phyloP scores from a whole-genome alignment of 2,113 vertebrate genomes.

The Pterocles orientalis region DNA sequence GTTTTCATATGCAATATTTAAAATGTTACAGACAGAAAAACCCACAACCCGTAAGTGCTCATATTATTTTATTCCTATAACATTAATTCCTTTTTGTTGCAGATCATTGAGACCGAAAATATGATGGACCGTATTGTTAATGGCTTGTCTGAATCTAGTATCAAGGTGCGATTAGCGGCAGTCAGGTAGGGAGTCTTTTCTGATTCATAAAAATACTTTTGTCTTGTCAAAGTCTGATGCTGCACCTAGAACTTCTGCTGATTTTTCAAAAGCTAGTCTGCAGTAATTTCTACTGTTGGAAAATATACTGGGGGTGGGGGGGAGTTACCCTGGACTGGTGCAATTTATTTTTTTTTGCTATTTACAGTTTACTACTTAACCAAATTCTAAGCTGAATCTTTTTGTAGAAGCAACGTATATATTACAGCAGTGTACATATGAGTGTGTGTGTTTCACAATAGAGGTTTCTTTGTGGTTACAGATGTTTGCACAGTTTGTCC shows the following conservation, averaged over 20 bases:
- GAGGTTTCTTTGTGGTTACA: conserved; percentile 64
- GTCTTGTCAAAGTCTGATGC: neutral
- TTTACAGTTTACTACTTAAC: neutral
- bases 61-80: conserved; percentile 27
- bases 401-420: neutral
- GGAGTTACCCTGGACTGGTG: neutral
- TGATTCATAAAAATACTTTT: neutral
- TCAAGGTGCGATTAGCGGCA: conserved; percentile 97
- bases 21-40: neutral
- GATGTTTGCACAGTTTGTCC: conserved; percentile 99
- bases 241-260: neutral
- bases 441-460: neutral
- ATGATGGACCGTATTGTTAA: conserved; percentile 99
- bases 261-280: neutral
- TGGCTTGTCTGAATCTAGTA: conserved; percentile 96
- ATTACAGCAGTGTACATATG: neutral
- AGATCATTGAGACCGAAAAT: conserved; percentile 99
- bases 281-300: neutral
- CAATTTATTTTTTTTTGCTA: neutral
- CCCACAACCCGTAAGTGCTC: neutral
- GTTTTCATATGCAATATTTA: neutral
- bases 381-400: neutral
- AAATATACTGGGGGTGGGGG: neutral
- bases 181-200: conserved; percentile 89
- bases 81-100: conserved; percentile 56